A percentile compares a stretch with the other conserved stretches of the same genome.
Conservation (phyloP, 1,140 invertebrate species). For the Thaumatotibia leucotreta region DNA sequence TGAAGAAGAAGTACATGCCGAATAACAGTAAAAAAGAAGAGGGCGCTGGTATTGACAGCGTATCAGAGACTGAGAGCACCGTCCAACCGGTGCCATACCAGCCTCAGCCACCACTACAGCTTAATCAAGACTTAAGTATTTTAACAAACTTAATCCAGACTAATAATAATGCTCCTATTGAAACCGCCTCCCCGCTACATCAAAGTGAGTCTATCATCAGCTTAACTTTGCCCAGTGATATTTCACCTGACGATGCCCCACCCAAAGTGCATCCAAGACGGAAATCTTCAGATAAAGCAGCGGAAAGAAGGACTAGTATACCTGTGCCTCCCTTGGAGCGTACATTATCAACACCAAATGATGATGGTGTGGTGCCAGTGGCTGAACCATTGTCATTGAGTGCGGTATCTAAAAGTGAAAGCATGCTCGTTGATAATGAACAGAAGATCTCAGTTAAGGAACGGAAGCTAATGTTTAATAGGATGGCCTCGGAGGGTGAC, state of each 20-base stretch:
- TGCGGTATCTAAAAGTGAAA: conserved; percentile 55
- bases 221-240: conserved; percentile 17
- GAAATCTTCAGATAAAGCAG: conserved; percentile 49
- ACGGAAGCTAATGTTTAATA: conserved; percentile 93
- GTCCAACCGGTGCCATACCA: conserved; percentile 77
- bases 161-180: conserved; percentile 12
- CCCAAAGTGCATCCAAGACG: conserved; percentile 59
- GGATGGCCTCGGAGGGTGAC: conserved; percentile 89
- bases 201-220: conserved; percentile 45
- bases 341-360: conserved; percentile 36
- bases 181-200: conserved; percentile 21
- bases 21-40: conserved; percentile 45
- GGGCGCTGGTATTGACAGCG: conserved; percentile 27
- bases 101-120: conserved; percentile 79
- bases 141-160: conserved; percentile 50
- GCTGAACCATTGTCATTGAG: conserved; percentile 24
- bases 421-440: conserved; percentile 62
- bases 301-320: conserved; percentile 44
- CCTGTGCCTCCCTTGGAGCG: conserved; percentile 15
- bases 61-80: conserved; percentile 47
- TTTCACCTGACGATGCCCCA: conserved; percentile 44
- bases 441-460: conserved; percentile 92
- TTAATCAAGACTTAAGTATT: conserved; percentile 63
- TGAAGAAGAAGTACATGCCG: conserved; percentile 84
- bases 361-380: conserved; percentile 27